A percentile compares a stretch with the other conserved stretches of the same genome.
These are phyloP conservation scores for Rallus crepitans DNA, from an alignment of 2,797 vertebrate genomes.

Conservation along the genomic window DNA sequence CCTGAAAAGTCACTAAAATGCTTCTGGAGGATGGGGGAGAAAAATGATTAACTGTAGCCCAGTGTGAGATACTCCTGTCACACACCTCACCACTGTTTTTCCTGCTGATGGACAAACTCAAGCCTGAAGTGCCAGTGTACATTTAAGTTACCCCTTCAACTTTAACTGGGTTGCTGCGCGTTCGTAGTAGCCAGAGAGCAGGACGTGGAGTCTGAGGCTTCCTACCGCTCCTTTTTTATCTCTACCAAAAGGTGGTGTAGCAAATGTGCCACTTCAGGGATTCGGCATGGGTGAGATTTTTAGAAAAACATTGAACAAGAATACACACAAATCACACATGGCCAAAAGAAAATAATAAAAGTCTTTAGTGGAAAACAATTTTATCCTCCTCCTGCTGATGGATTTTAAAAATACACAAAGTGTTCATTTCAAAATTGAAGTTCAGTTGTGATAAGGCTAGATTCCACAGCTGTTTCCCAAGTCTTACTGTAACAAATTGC, in stretches of 20 bases:
- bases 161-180: neutral
- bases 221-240: neutral
- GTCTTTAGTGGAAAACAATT: constrained; percentile 79
- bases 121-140: neutral
- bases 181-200: neutral
- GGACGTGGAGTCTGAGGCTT: neutral
- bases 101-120: neutral
- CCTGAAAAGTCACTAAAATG: neutral
- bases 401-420: constrained; percentile 75
- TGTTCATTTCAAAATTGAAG: constrained; percentile 58
- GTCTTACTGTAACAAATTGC: constrained; percentile 61
- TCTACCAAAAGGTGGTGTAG: neutral
- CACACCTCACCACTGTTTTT: neutral
- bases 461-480: constrained; percentile 68
- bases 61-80: neutral
- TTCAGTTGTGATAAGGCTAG: constrained; percentile 61
- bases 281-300: neutral
- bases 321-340: constrained; percentile 73
- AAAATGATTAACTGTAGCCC: neutral
- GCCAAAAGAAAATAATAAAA: constrained; percentile 76
- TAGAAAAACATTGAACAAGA: constrained; percentile 46
- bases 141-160: neutral
- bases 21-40: neutral
- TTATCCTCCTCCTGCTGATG: constrained; percentile 63
- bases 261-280: neutral